Base-by-base conservation (phyloP, 2,113 vertebrate species). In the Malaclemys terrapin region DNA sequence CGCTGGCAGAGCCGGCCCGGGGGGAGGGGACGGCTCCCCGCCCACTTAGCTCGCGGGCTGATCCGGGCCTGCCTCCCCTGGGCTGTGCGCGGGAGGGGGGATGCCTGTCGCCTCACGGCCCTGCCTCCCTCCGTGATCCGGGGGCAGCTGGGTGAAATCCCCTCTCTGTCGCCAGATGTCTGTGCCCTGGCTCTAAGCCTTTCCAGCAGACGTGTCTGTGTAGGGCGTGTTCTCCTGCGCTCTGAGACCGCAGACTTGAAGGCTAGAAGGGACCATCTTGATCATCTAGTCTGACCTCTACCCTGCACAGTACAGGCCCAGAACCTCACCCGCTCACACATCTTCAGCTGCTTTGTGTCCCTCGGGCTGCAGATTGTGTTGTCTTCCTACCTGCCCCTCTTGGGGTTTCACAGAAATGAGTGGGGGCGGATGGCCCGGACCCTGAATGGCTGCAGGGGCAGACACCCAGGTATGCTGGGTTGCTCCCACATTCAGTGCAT, bases 341-440 rank as follows among this genome's bases (percentile, higher is more conserved):
- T 8, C 65, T n/a, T 69, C 35, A n/a, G 35, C 16, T 17, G 57
- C 8, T 69, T n/a, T 38, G 7, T 2, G 16, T 3, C 31, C 65
- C 35, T 9, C 35, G 8, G 57, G 65, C 65, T 20, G 35, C 16
- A 10, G 65, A 20, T 69, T n/a, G 35, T 9, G 16, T 69, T 69
- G 35, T 9, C 8, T n/a, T 20, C 65, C n/a, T n/a, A 22, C 17
- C 65, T 35, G n/a, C 65, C n/a, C 65, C 17, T 22, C 65, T 72
- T 38, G 20, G 17, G 8, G 8, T 5, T 72, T 72, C 19, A 22
- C n/a, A 72, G n/a, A 38, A 72, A 72, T 72, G 65, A 10, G n/a
- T 5, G 17, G 2, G 8, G 31, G 16, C 1, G 31, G 1, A 10
- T 59, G 19, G 19, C n/a, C 65, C 5, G 10, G 19, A 22, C 9